Conservation (phyloP, 2,888 invertebrate species). For the Eutolmus rufibarbis region DNA sequence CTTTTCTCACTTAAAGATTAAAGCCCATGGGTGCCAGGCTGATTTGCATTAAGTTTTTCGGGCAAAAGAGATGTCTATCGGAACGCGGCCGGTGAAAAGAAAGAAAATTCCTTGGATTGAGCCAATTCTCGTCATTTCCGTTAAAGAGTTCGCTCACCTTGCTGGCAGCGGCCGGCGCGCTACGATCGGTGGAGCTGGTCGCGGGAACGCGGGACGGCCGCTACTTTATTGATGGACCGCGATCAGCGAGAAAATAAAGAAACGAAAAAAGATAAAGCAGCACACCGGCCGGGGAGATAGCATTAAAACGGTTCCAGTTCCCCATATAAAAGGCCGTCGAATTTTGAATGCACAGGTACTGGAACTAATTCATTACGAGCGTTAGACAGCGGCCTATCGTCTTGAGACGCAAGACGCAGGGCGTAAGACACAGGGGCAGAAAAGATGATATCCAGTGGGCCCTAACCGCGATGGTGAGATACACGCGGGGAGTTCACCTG, state of each 20-base stretch:
- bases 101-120: neutral
- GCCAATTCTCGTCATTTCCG: conserved; percentile 18
- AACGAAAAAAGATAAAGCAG: neutral
- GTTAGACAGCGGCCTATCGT: conserved; percentile 33
- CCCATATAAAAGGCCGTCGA: conserved; percentile 6
- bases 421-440: neutral
- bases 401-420: neutral
- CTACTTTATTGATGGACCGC: neutral
- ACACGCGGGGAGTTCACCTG: conserved; percentile 4
- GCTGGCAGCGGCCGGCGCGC: neutral
- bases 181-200: neutral
- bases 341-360: conserved; percentile 41
- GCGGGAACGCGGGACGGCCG: neutral
- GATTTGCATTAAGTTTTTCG: conserved; percentile 42
- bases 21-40: neutral
- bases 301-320: conserved; percentile 43
- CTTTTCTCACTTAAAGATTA: neutral
- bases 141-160: conserved; percentile 45
- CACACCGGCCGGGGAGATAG: conserved; percentile 33
- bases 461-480: neutral
- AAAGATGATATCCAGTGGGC: neutral
- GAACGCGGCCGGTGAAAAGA: neutral
- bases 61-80: neutral
- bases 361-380: conserved; percentile 45
- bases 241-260: conserved; percentile 3